Conservation (phyloP, 2,888 invertebrate species). For the Nesidiocoris tenuis region DNA sequence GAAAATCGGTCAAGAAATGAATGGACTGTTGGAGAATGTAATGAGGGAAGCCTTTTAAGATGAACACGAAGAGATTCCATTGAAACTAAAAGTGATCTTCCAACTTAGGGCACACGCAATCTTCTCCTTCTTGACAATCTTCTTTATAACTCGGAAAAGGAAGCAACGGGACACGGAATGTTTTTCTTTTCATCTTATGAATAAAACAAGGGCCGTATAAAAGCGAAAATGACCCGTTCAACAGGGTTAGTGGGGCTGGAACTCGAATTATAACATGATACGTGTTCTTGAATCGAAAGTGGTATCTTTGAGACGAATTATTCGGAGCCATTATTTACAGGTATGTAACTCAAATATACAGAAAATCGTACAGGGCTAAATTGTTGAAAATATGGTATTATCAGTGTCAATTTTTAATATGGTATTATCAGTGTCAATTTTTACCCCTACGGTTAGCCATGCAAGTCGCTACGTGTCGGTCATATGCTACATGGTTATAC, state of each 20-base stretch:
- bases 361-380: too few relatives aligned
- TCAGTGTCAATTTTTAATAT: too few relatives aligned
- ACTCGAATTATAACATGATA: too few relatives aligned
- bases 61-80: neutral
- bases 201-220: neutral
- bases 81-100: neutral
- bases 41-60: neutral
- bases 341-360: too few relatives aligned
- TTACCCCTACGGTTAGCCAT: too few relatives aligned
- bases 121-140: neutral
- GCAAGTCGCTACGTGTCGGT: too few relatives aligned
- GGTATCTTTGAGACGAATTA: too few relatives aligned
- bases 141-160: neutral
- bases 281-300: too few relatives aligned
- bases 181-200: neutral
- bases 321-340: too few relatives aligned
- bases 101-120: neutral
- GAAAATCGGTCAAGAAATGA: neutral
- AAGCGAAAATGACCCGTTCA: neutral
- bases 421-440: too few relatives aligned
- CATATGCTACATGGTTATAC: too few relatives aligned
- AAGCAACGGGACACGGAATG: neutral
- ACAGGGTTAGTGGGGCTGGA: neutral
- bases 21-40: neutral
- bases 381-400: too few relatives aligned